A percentile compares a stretch with the other conserved stretches of the same genome.
Conservation (phyloP, 1,140 invertebrate genomes). For the Laupala kohalensis region DNA sequence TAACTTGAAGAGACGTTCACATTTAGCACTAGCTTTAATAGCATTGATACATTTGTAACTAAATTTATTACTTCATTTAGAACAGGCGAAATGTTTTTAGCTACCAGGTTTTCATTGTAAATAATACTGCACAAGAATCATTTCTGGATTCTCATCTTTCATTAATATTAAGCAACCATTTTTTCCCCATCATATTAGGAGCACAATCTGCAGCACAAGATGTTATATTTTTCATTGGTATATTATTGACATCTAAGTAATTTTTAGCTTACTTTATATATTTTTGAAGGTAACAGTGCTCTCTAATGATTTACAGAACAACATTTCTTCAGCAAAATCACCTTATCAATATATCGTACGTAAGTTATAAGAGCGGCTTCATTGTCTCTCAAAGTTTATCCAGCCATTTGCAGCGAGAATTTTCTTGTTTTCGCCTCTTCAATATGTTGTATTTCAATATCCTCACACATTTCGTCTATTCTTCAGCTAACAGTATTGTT, state of each 20-base stretch:
- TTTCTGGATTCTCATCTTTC: conserved; percentile 2
- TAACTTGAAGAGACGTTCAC: background rate
- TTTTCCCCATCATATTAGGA: conserved; percentile 3
- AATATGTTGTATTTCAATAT: conserved; percentile 20
- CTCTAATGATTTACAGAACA: conserved; percentile 22
- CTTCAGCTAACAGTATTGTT: conserved; percentile 20
- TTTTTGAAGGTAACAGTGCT: conserved; percentile 19
- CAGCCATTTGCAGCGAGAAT: conserved; percentile 20
- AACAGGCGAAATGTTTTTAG: conserved; percentile 3
- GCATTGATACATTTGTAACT: background rate
- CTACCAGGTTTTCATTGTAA: conserved; percentile 3
- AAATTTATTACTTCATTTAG: background rate
- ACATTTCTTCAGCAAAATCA: conserved; percentile 7
- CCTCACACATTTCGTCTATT: conserved; percentile 18
- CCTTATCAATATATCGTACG: conserved; percentile 20
- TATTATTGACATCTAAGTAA: conserved; percentile 4
- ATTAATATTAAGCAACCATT: conserved; percentile 1
- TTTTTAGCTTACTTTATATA: conserved; percentile 6
- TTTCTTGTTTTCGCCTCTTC: conserved; percentile 20
- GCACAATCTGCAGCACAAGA: background rate
- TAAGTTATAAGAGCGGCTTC: conserved; percentile 20
- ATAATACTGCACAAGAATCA: background rate
- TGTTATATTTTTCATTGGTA: conserved; percentile 3
- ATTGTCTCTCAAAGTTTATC: conserved; percentile 17
- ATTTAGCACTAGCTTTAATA: background rate